A percentile compares a stretch with the other conserved stretches of the same genome.
Evolutionary conservation across 2,888 invertebrate species (phyloP).

Genomic region (Trachelus stipa): DNA sequence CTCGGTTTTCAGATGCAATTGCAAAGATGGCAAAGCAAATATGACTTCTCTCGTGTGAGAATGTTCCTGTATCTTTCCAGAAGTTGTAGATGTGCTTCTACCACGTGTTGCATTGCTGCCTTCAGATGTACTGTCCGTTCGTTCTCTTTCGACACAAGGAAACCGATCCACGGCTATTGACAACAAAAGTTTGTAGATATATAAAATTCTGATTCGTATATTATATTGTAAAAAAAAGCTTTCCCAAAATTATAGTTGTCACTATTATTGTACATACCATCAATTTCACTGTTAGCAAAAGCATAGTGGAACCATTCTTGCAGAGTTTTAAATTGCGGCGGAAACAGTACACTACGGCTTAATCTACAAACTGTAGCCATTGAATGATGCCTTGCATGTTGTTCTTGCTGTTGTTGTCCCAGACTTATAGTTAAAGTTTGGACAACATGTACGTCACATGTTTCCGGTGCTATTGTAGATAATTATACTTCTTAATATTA

Average conservation of each 20-base stretch:
- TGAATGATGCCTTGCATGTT: slow-evolving; percentile 79
- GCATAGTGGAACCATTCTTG: slow-evolving; percentile 98
- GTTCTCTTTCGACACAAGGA: slow-evolving; percentile 87
- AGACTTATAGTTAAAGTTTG: slow-evolving; percentile 92
- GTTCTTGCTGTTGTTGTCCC: slow-evolving; percentile 77
- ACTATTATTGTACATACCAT: slow-evolving; percentile 73
- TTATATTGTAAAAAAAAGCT: not conserved
- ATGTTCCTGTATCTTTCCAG: slow-evolving; percentile 78
- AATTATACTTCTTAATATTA: not conserved
- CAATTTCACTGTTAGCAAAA: slow-evolving; percentile 93
- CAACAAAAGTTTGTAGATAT: not conserved
- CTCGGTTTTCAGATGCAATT: slow-evolving; percentile 92
- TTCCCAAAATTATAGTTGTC: not conserved
- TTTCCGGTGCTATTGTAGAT: slow-evolving; percentile 63
- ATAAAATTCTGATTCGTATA: no score
- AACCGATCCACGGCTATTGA: slow-evolving; percentile 86
- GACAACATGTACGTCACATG: slow-evolving; percentile 82
- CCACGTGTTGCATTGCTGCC: slow-evolving; percentile 68
- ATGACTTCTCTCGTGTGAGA: slow-evolving; percentile 94
- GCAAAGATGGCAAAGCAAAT: slow-evolving; percentile 93
- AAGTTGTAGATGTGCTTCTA: slow-evolving; percentile 67
- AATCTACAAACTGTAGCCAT: slow-evolving; percentile 96
- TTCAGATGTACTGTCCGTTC: slow-evolving; percentile 69
- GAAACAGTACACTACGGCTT: slow-evolving; percentile 91
- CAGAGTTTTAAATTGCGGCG: slow-evolving; percentile 93